Conservation (phyloP, 2,888 invertebrate species). For the Tachystola acroxantha region DNA sequence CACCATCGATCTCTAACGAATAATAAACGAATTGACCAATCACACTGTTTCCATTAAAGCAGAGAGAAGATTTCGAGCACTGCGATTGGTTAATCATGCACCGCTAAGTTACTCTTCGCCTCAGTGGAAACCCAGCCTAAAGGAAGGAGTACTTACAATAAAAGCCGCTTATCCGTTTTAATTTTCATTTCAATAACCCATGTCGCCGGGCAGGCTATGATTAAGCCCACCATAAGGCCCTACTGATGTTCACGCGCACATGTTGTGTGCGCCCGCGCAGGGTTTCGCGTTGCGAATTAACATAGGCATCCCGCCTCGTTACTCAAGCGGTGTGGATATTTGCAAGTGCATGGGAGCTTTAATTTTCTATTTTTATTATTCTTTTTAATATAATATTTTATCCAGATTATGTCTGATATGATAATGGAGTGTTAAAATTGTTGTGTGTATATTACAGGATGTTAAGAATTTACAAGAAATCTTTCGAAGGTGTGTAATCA, state of each 20-base stretch:
- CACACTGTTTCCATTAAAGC: no score
- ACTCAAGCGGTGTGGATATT: slow-evolving; percentile 25
- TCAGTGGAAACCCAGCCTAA: no score
- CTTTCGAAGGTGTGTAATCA: no score
- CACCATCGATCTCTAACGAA: no score
- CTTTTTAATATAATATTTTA: neutral
- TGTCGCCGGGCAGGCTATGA: slow-evolving; percentile 65
- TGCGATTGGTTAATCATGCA: no score
- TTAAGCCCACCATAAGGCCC: slow-evolving; percentile 58
- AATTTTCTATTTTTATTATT: neutral
- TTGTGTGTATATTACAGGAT: no score
- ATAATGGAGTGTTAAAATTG: neutral
- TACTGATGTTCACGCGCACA: slow-evolving; percentile 14
- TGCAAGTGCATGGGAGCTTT: slow-evolving; percentile 6
- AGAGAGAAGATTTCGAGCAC: no score
- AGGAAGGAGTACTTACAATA: neutral
- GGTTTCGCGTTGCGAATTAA: slow-evolving; percentile 47
- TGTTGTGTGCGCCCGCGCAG: slow-evolving; percentile 16
- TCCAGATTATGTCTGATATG: neutral
- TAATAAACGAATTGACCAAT: no score
- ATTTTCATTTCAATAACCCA: slow-evolving; percentile 69
- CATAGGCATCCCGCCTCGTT: slow-evolving; percentile 57
- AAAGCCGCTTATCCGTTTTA: slow-evolving; percentile 41
- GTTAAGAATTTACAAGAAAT: no score
- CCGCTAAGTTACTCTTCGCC: no score